A percentile compares a stretch with the other conserved stretches of the same genome.
Evolutionary conservation across 2,113 vertebrate genomes (phyloP).

Genomic region (Cyrtonyx montezumae): DNA sequence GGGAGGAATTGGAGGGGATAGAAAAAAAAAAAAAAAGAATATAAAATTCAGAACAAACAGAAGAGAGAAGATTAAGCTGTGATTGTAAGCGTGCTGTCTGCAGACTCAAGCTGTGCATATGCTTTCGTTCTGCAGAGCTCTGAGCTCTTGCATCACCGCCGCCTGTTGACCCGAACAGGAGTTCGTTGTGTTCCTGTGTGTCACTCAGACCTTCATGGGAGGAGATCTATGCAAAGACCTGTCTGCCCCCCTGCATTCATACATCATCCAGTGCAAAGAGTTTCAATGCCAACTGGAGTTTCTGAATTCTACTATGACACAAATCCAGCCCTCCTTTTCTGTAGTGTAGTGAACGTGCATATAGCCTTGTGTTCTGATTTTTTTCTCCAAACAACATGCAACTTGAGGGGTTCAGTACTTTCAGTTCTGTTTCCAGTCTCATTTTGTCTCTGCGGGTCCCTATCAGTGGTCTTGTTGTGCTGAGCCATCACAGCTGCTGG

Average conservation of each 20-base stretch:
- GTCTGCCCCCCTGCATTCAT: neutral
- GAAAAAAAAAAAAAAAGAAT: neutral
- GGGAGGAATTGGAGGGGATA: neutral
- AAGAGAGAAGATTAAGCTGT: neutral
- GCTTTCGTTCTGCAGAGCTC: neutral
- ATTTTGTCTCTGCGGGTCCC: neutral
- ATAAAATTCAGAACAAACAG: slow-evolving; percentile 2
- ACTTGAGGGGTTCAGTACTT: neutral
- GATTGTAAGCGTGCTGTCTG: slow-evolving; percentile 15
- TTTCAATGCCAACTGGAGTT: neutral
- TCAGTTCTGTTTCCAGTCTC: neutral
- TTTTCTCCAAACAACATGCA: neutral
- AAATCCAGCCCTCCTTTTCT: neutral
- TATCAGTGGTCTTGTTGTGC: neutral
- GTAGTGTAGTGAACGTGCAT: neutral
- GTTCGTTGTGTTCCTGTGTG: slow-evolving; percentile 18
- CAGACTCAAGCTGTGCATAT: slow-evolving; percentile 38
- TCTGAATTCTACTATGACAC: neutral
- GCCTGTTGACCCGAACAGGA: neutral
- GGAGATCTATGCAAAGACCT: slow-evolving; percentile 12
- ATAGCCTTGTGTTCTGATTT: neutral
- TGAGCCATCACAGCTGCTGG: neutral
- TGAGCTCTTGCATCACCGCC: slow-evolving; percentile 19
- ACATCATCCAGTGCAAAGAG: neutral
- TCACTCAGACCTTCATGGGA: neutral